A percentile compares a stretch with the other conserved stretches of the same genome.
Evolutionary conservation across 2,797 vertebrate species (phyloP).

Genomic region (Hippopotamyrus pictus): DNA sequence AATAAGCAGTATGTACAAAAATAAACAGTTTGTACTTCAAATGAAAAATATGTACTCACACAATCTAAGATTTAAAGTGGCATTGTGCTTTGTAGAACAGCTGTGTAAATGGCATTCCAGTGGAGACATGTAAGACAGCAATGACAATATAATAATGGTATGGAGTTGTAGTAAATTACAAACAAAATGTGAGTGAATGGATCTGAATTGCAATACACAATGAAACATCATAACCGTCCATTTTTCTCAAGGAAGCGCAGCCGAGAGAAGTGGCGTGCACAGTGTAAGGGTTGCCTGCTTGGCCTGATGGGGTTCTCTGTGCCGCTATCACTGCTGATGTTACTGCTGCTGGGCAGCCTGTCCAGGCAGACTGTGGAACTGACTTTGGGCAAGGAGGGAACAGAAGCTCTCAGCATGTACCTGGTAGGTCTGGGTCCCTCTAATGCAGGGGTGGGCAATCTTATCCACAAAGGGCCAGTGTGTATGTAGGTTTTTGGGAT

Average conservation of each 20-base stretch:
- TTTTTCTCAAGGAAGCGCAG: slow-evolving; percentile 47
- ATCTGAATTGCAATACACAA: neutral
- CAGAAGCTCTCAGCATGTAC: slow-evolving; percentile 57
- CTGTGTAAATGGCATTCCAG: neutral
- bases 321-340: slow-evolving; percentile 61
- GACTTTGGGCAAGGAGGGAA: slow-evolving; percentile 55
- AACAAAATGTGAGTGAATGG: neutral
- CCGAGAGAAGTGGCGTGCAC: slow-evolving; percentile 55
- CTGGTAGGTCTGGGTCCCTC: slow-evolving; percentile 52
- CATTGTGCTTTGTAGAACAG: neutral
- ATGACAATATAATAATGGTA: neutral
- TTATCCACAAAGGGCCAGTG: neutral
- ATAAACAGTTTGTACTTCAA: neutral
- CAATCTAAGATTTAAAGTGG: neutral
- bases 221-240: neutral
- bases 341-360: slow-evolving; percentile 59
- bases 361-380: slow-evolving; percentile 58
- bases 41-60: neutral
- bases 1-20: neutral
- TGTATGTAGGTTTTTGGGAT: neutral
- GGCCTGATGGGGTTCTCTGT: slow-evolving; percentile 65
- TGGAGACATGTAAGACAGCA: neutral
- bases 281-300: slow-evolving; percentile 64
- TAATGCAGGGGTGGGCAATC: neutral
- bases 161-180: neutral